A percentile compares a stretch with the other conserved stretches of the same genome.
Evolutionary conservation across 2,888 invertebrate genomes (phyloP).

Genomic region (Hymenopus coronatus): DNA sequence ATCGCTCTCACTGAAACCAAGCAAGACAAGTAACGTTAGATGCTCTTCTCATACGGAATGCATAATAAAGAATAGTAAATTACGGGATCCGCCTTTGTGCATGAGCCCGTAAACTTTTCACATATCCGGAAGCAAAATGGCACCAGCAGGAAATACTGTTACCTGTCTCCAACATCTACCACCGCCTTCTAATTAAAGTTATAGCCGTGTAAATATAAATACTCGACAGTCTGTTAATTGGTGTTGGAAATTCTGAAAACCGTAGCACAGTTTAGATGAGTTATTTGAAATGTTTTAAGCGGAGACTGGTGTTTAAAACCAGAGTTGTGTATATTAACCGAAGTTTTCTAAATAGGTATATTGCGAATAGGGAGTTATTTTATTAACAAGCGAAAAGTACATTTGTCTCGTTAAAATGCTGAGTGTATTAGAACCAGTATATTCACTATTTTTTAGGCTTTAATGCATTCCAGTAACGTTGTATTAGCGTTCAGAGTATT

Average conservation of each 20-base stretch:
- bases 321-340: no score
- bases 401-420: no score
- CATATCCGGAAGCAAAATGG: background rate
- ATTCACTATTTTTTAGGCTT: no score
- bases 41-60: background rate
- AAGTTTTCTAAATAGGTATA: no score
- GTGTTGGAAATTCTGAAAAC: background rate
- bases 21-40: background rate
- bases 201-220: background rate
- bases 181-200: background rate
- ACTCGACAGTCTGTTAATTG: background rate
- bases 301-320: no score
- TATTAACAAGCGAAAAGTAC: no score
- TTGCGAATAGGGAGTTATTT: no score
- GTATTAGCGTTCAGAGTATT: no score
- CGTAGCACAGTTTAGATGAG: background rate
- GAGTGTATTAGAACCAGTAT: no score
- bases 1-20: background rate
- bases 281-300: no score
- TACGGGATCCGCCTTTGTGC: background rate
- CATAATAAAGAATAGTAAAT: background rate
- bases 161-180: background rate
- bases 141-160: background rate
- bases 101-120: background rate
- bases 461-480: no score